phyloP scores from a whole-genome alignment of 2,888 invertebrate species.

The Chromoteleia sp. region DNA sequence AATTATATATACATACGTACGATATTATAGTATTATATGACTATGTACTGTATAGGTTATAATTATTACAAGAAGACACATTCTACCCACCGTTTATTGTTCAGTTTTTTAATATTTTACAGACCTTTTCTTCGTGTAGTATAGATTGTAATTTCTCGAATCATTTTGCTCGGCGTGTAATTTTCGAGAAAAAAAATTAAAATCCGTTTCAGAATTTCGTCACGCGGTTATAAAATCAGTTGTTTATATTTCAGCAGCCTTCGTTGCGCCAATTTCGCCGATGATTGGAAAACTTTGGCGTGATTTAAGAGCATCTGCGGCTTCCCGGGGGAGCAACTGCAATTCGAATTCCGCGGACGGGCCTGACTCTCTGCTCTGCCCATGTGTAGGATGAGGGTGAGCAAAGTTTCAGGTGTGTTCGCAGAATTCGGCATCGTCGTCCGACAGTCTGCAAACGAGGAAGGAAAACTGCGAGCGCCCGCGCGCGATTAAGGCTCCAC shows the following conservation, averaged over 20 bases:
- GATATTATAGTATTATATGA: too few relatives aligned
- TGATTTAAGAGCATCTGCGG: conserved; percentile 49
- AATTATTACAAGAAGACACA: too few relatives aligned
- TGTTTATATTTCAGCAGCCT: conserved; percentile 51
- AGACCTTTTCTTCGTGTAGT: too few relatives aligned
- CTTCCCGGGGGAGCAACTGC: conserved; percentile 26
- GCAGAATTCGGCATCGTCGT: conserved; percentile 73
- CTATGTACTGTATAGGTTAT: too few relatives aligned
- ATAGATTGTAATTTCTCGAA: too few relatives aligned
- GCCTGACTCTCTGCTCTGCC: conserved; percentile 95
- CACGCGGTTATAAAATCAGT: conserved; percentile 11
- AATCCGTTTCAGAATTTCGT: neutral
- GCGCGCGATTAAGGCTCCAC: conserved; percentile 33
- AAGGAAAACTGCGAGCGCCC: conserved; percentile 31
- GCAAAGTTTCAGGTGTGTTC: conserved; percentile 95
- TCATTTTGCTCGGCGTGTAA: too few relatives aligned
- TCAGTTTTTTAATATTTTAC: too few relatives aligned
- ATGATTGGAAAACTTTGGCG: conserved; percentile 67
- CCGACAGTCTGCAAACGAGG: neutral
- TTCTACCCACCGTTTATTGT: too few relatives aligned
- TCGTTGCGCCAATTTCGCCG: conserved; percentile 41
- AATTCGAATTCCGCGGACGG: conserved; percentile 85
- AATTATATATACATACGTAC: too few relatives aligned
- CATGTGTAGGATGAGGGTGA: conserved; percentile 89
- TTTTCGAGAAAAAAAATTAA: conserved; percentile 1